phyloP scores from a whole-genome alignment of 2,113 vertebrate species.

The Gnathonemus longibarbis region DNA sequence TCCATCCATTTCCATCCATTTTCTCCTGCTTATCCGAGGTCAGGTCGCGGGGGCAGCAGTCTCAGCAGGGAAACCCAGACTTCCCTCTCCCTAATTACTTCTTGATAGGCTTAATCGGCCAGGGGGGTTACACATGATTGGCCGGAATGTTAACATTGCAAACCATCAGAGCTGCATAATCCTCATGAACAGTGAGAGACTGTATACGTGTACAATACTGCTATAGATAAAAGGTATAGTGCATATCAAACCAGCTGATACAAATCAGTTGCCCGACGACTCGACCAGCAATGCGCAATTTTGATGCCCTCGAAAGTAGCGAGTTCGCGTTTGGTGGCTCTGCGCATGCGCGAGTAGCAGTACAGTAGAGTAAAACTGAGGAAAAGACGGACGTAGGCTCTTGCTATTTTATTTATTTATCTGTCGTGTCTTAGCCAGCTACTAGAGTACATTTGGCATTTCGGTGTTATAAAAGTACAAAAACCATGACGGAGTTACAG shows the following conservation, averaged over 20 bases:
- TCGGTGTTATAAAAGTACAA: constrained; percentile 21
- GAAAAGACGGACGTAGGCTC: constrained; percentile 6
- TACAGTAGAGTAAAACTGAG: constrained; percentile 8
- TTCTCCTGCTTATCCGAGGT: too few relatives aligned
- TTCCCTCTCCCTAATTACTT: neutral
- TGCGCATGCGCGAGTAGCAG: constrained; percentile 15
- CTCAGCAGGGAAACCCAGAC: too few relatives aligned
- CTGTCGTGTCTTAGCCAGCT: neutral
- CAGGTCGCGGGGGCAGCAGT: too few relatives aligned
- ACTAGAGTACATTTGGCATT: neutral
- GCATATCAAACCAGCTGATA: neutral
- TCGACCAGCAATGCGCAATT: neutral
- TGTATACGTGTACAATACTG: neutral
- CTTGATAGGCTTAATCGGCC: neutral
- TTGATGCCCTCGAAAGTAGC: neutral
- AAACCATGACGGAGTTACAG: constrained; percentile 88
- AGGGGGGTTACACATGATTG: neutral
- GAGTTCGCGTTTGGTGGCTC: neutral
- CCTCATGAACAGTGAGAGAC: neutral
- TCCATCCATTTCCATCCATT: too few relatives aligned
- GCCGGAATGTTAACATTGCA: neutral
- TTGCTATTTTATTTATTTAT: constrained; percentile 15
- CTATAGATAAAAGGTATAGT: neutral
- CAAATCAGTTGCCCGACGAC: neutral
- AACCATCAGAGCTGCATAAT: neutral